A percentile compares a stretch with the other conserved stretches of the same genome.
Evolutionary conservation across 2,888 invertebrate species (phyloP).

Genomic region (Timema podura): DNA sequence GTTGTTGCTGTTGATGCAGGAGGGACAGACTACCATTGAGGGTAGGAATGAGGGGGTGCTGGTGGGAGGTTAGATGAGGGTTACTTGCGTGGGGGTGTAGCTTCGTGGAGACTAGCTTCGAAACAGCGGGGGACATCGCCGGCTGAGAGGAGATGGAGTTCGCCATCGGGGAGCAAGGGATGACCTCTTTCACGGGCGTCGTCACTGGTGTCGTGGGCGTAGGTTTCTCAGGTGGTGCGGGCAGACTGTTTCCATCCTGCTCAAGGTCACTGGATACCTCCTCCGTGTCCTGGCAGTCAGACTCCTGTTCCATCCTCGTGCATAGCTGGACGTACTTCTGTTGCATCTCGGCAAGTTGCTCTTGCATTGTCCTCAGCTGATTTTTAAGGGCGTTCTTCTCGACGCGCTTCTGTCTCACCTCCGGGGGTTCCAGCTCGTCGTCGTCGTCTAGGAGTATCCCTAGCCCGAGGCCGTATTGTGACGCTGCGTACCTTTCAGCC

Average conservation of each 20-base stretch:
- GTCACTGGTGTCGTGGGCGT: constrained; percentile 32
- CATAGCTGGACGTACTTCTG: constrained; percentile 85
- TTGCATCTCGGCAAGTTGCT: constrained; percentile 87
- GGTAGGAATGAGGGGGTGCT: constrained; percentile 45
- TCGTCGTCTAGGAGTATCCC: constrained; percentile 58
- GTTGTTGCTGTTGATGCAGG: constrained; percentile 44
- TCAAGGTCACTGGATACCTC: constrained; percentile 69
- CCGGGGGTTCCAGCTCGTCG: constrained; percentile 70
- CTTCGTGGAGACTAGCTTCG: constrained; percentile 61
- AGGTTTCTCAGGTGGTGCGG: constrained; percentile 43
- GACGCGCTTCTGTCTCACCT: constrained; percentile 77
- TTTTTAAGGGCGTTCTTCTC: constrained; percentile 83
- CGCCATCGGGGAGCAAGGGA: constrained; percentile 26
- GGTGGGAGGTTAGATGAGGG: constrained; percentile 38
- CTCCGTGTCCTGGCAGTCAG: constrained; percentile 69
- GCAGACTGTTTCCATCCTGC: constrained; percentile 47
- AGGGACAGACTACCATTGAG: constrained; percentile 55
- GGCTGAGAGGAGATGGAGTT: constrained; percentile 11
- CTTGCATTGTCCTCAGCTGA: constrained; percentile 81
- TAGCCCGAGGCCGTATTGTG: constrained; percentile 51
- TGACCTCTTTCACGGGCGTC: constrained; percentile 36
- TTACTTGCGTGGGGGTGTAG: constrained; percentile 47
- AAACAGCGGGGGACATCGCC: constrained; percentile 42
- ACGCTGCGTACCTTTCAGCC: constrained; percentile 58
- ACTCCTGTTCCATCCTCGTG: constrained; percentile 74